Conservation (phyloP, 2,888 invertebrate genomes). For the Morpho helenor region DNA sequence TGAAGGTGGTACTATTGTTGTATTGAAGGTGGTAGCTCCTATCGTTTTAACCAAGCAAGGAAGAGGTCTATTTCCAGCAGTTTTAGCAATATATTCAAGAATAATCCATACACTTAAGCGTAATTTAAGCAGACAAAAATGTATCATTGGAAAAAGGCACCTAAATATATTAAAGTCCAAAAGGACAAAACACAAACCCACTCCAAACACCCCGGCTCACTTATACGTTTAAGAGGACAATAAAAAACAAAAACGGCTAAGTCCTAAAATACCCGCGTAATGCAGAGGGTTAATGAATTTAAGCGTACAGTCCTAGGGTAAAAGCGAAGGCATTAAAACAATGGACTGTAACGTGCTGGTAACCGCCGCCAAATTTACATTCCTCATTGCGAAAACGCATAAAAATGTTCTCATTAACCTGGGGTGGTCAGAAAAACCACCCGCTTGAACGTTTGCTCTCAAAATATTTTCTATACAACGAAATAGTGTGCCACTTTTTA, state of each 20-base stretch:
- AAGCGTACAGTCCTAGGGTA: conserved; percentile 60
- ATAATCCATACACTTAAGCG: background rate
- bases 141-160: conserved; percentile 1
- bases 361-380: conserved; percentile 74
- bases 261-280: conserved; percentile 47
- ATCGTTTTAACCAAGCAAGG: too few species aligned
- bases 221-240: conserved; percentile 32
- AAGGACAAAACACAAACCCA: conserved; percentile 11
- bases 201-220: conserved; percentile 20
- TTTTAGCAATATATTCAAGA: background rate
- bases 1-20: too few species aligned
- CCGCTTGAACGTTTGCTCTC: conserved; percentile 38
- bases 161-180: conserved; percentile 6
- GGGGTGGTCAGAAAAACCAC: conserved; percentile 61
- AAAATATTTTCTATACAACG: conserved; percentile 29
- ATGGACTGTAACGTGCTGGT: conserved; percentile 63
- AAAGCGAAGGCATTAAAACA: conserved; percentile 66
- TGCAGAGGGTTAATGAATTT: conserved; percentile 62
- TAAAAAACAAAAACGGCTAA: conserved; percentile 53
- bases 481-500: conserved; percentile 29
- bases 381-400: conserved; percentile 75
- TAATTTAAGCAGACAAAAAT: conserved; percentile 7
- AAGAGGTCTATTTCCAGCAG: too few species aligned
- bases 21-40: too few species aligned
- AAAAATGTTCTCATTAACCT: conserved; percentile 77